Conservation (phyloP, 2,888 invertebrate genomes). For the Lamellibrachia columna region DNA sequence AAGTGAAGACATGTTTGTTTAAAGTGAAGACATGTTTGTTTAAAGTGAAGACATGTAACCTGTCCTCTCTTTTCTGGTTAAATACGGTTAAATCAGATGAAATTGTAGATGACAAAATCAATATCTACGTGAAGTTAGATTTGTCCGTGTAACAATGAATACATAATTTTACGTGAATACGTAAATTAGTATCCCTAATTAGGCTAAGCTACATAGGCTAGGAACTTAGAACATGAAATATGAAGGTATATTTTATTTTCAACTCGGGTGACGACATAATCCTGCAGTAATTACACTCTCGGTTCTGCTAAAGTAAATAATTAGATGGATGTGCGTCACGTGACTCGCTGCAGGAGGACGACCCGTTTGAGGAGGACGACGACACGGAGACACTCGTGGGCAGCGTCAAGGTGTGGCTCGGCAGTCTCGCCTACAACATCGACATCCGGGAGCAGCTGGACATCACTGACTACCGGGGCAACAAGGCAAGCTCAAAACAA, state of each 20-base stretch:
- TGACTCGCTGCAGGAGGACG: slow-evolving; percentile 64
- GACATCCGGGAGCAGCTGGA: slow-evolving; percentile 69
- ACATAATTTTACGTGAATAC: neutral
- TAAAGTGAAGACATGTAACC: neutral
- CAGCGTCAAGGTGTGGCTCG: slow-evolving; percentile 69
- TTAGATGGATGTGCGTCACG: neutral
- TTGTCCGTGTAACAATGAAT: neutral
- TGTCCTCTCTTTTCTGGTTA: neutral
- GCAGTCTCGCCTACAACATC: slow-evolving; percentile 68
- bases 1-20: neutral
- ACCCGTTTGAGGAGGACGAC: slow-evolving; percentile 70
- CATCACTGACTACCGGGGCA: slow-evolving; percentile 63
- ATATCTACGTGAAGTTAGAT: neutral
- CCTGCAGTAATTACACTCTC: too few relatives aligned
- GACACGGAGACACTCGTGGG: slow-evolving; percentile 69
- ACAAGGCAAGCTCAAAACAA: neutral
- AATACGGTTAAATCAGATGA: neutral
- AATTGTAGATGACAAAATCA: neutral
- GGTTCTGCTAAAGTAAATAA: too few relatives aligned
- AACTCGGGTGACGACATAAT: neutral
- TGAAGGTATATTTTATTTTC: neutral
- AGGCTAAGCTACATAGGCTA: neutral
- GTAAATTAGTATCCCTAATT: neutral
- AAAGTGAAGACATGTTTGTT: neutral
- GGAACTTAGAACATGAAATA: neutral